phyloP scores from a whole-genome alignment of 2,888 invertebrate species.

The Galeopsomyia nigrocyanea region DNA sequence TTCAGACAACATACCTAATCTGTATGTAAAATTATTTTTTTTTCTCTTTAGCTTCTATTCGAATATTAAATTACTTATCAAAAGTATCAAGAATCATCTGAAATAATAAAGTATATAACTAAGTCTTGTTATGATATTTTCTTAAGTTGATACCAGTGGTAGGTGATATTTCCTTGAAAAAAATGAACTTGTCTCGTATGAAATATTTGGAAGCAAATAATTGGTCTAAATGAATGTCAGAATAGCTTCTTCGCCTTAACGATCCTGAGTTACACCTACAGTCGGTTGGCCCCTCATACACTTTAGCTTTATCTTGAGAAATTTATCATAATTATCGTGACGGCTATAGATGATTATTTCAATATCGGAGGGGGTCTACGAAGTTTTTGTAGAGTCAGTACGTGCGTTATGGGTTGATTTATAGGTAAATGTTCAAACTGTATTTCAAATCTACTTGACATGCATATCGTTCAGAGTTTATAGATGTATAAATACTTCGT shows the following conservation, averaged over 20 bases:
- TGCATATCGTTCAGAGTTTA: slow-evolving; percentile 7
- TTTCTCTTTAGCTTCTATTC: too few species aligned
- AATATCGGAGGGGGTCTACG: slow-evolving; percentile 23
- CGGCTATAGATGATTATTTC: slow-evolving; percentile 58
- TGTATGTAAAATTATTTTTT: neutral
- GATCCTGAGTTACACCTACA: slow-evolving; percentile 62
- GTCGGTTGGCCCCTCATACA: slow-evolving; percentile 68
- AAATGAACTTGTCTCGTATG: neutral
- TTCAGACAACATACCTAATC: slow-evolving; percentile 52
- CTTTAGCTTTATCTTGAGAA: slow-evolving; percentile 69
- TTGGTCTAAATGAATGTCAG: neutral
- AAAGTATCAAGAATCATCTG: too few species aligned
- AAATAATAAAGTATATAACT: too few species aligned
- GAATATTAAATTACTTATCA: too few species aligned
- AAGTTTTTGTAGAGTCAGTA: slow-evolving; percentile 10
- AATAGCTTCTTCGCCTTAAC: slow-evolving; percentile 62
- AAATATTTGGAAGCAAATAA: slow-evolving; percentile 17
- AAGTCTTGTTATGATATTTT: too few species aligned
- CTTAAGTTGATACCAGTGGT: too few species aligned
- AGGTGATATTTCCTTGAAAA: too few species aligned
- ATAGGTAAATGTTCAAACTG: too few species aligned
- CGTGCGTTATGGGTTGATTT: neutral
- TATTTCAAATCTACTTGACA: too few species aligned
- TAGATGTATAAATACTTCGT: slow-evolving; percentile 10
- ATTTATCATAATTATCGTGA: slow-evolving; percentile 60